Evolutionary conservation across 2,888 invertebrate genomes (phyloP).

Genomic region (Trachelus tabidus): DNA sequence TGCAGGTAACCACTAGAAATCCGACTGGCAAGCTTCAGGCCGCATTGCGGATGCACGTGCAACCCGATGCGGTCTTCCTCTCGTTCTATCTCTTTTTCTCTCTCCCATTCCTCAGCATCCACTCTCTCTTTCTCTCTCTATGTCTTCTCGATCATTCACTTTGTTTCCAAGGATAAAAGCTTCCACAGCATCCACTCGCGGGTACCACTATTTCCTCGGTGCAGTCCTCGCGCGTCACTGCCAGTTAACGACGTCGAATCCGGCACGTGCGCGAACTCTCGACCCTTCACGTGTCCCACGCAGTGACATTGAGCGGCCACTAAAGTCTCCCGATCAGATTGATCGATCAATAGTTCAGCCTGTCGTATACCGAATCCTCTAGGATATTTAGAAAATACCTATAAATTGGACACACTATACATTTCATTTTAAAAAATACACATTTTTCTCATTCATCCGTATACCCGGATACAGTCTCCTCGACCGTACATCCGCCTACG

Average conservation of each 20-base stretch:
- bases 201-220: not conserved
- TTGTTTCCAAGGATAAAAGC: not conserved
- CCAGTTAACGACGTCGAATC: constrained; percentile 9
- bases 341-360: not conserved
- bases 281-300: constrained; percentile 10
- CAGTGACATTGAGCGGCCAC: not conserved
- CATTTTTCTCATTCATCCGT: not conserved
- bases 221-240: constrained; percentile 11
- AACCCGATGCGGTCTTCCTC: constrained; percentile 11
- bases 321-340: not conserved
- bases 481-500: not conserved
- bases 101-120: constrained; percentile 8
- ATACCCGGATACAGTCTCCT: not conserved
- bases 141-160: not conserved
- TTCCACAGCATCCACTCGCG: not conserved
- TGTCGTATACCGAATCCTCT: not conserved
- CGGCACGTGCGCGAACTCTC: constrained; percentile 29
- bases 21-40: constrained; percentile 39
- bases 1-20: not conserved
- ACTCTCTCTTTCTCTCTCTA: not conserved
- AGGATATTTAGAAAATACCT: not conserved
- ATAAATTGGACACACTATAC: not conserved
- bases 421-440: not conserved
- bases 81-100: constrained; percentile 5
- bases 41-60: constrained; percentile 56